These are phyloP conservation scores for Hozukius guyotensis DNA, from an alignment of 2,797 vertebrate genomes.

Conservation along the genomic window DNA sequence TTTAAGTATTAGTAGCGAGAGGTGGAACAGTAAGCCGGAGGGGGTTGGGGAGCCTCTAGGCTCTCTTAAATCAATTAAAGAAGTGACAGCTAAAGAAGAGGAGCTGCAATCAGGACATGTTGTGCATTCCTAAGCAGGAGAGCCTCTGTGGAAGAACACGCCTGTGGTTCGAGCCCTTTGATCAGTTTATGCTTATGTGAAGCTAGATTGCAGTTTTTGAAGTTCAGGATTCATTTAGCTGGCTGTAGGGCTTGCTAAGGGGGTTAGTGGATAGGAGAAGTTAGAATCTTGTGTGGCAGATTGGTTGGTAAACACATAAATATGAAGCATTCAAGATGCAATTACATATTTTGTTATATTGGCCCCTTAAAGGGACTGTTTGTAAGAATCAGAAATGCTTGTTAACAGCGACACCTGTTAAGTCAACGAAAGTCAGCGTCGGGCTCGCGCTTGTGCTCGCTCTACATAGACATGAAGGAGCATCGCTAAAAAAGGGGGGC, in stretches of 20 bases:
- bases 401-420: too few relatives aligned
- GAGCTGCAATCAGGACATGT: slow-evolving; percentile 38
- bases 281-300: neutral
- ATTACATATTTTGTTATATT: neutral
- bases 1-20: neutral
- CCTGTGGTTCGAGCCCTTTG: neutral
- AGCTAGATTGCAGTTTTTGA: neutral
- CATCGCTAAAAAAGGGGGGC: too few relatives aligned
- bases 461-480: too few relatives aligned
- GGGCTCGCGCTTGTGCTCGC: too few relatives aligned
- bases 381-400: too few relatives aligned
- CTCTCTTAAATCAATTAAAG: slow-evolving; percentile 46
- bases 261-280: neutral
- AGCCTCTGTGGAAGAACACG: neutral
- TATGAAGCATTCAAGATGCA: neutral
- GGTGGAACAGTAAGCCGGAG: neutral
- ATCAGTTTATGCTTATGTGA: neutral
- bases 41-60: neutral
- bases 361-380: neutral
- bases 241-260: neutral
- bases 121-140: slow-evolving; percentile 36
- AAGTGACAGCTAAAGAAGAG: slow-evolving; percentile 47
- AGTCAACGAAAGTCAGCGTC: too few relatives aligned
- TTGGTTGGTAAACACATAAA: neutral
- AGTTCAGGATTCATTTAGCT: neutral